phyloP scores from a whole-genome alignment of 2,888 invertebrate genomes.

The Limnephilus auricula region DNA sequence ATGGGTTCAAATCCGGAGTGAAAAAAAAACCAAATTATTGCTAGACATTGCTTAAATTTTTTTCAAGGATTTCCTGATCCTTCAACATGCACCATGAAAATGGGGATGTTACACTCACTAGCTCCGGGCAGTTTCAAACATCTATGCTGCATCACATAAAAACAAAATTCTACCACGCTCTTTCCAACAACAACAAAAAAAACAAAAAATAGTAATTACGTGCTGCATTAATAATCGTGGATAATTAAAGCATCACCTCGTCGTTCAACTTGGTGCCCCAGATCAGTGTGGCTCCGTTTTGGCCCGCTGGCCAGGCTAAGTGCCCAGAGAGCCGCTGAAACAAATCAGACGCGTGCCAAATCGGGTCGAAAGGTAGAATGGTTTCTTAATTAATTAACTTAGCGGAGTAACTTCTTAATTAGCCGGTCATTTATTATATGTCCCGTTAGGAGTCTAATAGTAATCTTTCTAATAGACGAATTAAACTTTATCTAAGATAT shows the following conservation, averaged over 20 bases:
- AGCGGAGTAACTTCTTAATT: background rate
- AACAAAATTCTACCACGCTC: background rate
- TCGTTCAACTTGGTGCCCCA: background rate
- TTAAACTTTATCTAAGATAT: background rate
- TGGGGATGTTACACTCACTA: too few species aligned
- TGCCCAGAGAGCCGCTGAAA: constrained; percentile 22
- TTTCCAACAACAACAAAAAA: background rate
- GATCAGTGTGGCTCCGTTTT: background rate
- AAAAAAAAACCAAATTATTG: too few species aligned
- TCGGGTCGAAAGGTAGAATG: constrained; percentile 18
- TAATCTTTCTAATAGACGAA: background rate
- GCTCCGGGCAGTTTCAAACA: too few species aligned
- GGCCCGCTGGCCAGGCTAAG: constrained; percentile 27
- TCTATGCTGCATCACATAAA: too few species aligned
- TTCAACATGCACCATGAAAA: too few species aligned
- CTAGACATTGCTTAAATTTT: too few species aligned
- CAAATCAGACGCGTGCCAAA: constrained; percentile 25
- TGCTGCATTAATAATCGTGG: background rate
- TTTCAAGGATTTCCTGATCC: too few species aligned
- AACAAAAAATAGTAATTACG: background rate
- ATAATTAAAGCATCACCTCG: background rate
- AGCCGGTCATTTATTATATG: background rate
- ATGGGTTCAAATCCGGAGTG: too few species aligned
- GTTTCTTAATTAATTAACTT: constrained; percentile 11
- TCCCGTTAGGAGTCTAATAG: background rate